Base-by-base conservation (phyloP, 2,888 invertebrate genomes). In the Hypomecis atomaria region DNA sequence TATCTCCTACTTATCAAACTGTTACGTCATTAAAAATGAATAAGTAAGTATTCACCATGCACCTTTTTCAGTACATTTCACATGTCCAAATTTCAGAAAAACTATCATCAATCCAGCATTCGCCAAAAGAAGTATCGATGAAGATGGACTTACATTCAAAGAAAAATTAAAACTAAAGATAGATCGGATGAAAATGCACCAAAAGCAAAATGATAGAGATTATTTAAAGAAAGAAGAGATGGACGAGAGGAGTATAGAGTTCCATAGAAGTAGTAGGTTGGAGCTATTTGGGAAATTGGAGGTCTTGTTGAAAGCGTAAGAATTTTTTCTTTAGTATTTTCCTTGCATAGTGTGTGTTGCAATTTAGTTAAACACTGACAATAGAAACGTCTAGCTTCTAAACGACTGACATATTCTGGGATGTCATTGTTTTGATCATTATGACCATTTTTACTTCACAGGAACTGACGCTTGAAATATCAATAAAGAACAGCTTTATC, bases 271-370 rank as follows among this genome's bases (percentile, higher is more conserved):
- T 52, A 95, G 94, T 68, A 88, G 95, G 74, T 85, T 95, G 49
- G 94, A 94, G 55, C 82, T 96, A 33, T 95, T 94, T 77, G 88
- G 86, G 60, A 95, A 95, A 84, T 81, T 96, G 61, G 95, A 95
- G 78, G 90, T 86, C 66, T 88, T 95, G 71, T 86, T 95, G 56
- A 90, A 89, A 69, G 93, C 94, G 96, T 95, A 87, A 94, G 95
- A 94, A 5, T 3, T 9, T 0, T 23, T 23, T 49, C 2, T 33
- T 10, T 23, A 7, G n/a, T 45, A 43, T n/a, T 5, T 11, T 6
- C 0, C 5, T n/a, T 43, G 11, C 11, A 11, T 43, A 0, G 10
- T n/a, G 7, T 6, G n/a, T n/a, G n/a, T n/a, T n/a, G n/a, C n/a
- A n/a, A n/a, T n/a, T n/a, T n/a, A n/a, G n/a, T n/a, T n/a, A n/a